Evolutionary conservation across 2,888 invertebrate genomes (phyloP).

Genomic region (Gandaritis pyraliata): DNA sequence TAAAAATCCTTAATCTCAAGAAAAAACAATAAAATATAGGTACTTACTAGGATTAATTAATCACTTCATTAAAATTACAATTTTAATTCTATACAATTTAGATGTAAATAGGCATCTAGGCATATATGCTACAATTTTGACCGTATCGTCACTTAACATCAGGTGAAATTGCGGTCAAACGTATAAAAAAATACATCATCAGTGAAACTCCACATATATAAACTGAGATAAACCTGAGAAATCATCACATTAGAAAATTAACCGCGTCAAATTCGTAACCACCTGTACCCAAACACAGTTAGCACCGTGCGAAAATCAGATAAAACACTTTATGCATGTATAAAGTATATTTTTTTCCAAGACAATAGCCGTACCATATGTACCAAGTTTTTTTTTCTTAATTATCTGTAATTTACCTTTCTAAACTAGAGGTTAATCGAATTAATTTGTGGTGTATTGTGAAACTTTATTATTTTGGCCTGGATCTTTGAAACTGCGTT

Average conservation of each 20-base stretch:
- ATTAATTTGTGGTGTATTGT: slow-evolving; percentile 47
- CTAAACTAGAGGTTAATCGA: slow-evolving; percentile 68
- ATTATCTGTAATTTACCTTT: slow-evolving; percentile 69
- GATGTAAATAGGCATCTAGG: too few species aligned
- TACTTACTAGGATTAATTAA: too few species aligned
- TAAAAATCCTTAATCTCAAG: too few species aligned
- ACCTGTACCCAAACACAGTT: slow-evolving; percentile 71
- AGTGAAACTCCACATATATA: not conserved
- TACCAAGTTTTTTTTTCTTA: slow-evolving; percentile 65
- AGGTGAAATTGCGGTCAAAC: too few species aligned
- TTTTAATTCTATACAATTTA: too few species aligned
- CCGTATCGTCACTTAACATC: too few species aligned
- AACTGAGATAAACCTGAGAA: slow-evolving; percentile 7
- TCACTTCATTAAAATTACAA: too few species aligned
- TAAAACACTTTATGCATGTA: slow-evolving; percentile 76
- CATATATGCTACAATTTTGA: too few species aligned
- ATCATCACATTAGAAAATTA: slow-evolving; percentile 9
- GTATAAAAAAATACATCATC: not conserved
- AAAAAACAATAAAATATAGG: too few species aligned
- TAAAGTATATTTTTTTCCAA: slow-evolving; percentile 75
- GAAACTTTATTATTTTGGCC: slow-evolving; percentile 42
- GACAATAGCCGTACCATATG: slow-evolving; percentile 72
- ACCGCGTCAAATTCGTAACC: slow-evolving; percentile 45
- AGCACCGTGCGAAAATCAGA: slow-evolving; percentile 82
- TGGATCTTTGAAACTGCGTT: slow-evolving; percentile 22